Evolutionary conservation across 1,140 invertebrate species (phyloP).

Genomic region (Pissodes strobi): DNA sequence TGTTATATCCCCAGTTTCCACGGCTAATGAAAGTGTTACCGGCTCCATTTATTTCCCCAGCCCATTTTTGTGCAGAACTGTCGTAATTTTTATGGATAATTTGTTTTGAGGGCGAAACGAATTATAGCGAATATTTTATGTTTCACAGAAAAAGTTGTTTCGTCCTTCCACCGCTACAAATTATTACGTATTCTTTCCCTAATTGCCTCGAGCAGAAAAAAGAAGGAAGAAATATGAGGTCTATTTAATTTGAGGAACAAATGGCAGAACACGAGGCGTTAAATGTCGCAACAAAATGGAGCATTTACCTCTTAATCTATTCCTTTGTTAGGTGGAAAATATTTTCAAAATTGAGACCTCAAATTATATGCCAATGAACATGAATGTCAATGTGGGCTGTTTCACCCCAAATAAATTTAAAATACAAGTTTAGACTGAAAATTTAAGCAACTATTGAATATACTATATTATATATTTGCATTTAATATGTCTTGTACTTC

Average conservation of each 20-base stretch:
- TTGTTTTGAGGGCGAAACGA: conserved; percentile 34
- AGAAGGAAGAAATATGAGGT: background rate
- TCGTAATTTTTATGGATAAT: conserved; percentile 40
- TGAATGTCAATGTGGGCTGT: no score
- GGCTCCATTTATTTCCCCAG: conserved; percentile 33
- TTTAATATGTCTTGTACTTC: no score
- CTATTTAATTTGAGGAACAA: conserved; percentile 4
- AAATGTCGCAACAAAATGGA: no score
- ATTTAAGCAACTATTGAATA: no score
- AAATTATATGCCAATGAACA: no score
- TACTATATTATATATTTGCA: no score
- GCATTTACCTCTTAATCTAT: no score
- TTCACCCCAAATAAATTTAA: no score
- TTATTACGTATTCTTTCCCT: conserved; percentile 17
- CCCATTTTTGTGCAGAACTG: conserved; percentile 25
- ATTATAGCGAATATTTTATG: conserved; percentile 35
- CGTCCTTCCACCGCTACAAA: conserved; percentile 9
- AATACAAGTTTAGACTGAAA: no score
- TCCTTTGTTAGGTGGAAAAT: no score
- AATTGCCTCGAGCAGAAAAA: conserved; percentile 16
- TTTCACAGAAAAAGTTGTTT: conserved; percentile 27
- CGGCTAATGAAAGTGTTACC: conserved; percentile 39
- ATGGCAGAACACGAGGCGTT: background rate
- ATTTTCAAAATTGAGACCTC: no score
- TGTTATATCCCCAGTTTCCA: conserved; percentile 31